phyloP scores from a whole-genome alignment of 1,140 invertebrate genomes.

The Neuroterus valhalla region DNA sequence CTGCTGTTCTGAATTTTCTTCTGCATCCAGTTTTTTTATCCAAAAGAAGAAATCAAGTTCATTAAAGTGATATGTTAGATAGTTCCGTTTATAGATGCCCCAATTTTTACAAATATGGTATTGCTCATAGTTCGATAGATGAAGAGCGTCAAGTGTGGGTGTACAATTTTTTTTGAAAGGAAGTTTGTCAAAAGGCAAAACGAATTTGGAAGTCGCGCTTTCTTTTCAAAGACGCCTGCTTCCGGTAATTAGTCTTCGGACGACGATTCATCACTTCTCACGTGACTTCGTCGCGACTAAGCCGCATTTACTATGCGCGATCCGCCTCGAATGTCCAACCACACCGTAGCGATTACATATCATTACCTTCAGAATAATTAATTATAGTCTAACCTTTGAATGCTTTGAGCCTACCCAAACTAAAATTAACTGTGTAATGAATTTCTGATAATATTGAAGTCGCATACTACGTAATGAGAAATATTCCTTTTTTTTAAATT shows the following conservation, averaged over 20 bases:
- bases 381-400: slow-evolving; percentile 52
- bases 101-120: too few relatives aligned
- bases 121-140: too few relatives aligned
- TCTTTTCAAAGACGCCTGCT: slow-evolving; percentile 57
- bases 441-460: background rate
- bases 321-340: slow-evolving; percentile 56
- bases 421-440: background rate
- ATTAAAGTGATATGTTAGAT: too few relatives aligned
- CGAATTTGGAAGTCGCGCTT: slow-evolving; percentile 38
- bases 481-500: too few relatives aligned
- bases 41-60: too few relatives aligned
- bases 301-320: slow-evolving; percentile 65
- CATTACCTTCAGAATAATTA: slow-evolving; percentile 71
- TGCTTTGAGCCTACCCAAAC: background rate
- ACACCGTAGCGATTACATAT: slow-evolving; percentile 66
- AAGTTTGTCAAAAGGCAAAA: background rate
- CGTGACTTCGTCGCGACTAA: slow-evolving; percentile 62
- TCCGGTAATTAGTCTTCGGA: slow-evolving; percentile 72
- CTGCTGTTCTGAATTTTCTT: too few relatives aligned
- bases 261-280: slow-evolving; percentile 70
- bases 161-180: background rate
- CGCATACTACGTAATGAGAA: too few relatives aligned
- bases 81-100: too few relatives aligned
- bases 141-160: background rate
- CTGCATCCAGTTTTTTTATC: too few relatives aligned